phyloP scores from a whole-genome alignment of 2,113 vertebrate genomes.

The Hydrochoerus hydrochaeris region DNA sequence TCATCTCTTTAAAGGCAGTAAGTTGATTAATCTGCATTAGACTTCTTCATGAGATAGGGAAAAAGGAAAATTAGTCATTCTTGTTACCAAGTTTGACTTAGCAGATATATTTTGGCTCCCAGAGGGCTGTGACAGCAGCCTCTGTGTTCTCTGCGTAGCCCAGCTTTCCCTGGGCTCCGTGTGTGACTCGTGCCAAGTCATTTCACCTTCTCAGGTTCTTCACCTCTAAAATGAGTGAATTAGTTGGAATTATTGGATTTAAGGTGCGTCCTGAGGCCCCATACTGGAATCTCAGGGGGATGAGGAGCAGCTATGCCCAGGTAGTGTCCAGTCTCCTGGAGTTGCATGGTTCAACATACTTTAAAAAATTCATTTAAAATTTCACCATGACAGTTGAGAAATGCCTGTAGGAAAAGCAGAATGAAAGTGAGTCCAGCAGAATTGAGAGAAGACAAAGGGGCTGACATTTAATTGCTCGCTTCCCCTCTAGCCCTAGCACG shows the following conservation, averaged over 20 bases:
- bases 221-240: neutral
- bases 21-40: neutral
- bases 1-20: neutral
- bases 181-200: slow-evolving; percentile 9
- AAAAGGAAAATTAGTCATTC: neutral
- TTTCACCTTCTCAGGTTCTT: neutral
- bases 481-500: fast-evolving
- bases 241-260: slow-evolving; percentile 1
- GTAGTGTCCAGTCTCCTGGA: neutral
- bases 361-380: slow-evolving; percentile 19
- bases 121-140: neutral
- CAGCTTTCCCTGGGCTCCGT: neutral
- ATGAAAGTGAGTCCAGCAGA: neutral
- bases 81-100: neutral
- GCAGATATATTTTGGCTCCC: neutral
- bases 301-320: neutral
- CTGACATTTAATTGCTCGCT: neutral
- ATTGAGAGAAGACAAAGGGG: neutral
- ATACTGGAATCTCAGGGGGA: neutral
- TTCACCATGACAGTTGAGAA: slow-evolving; percentile 18
- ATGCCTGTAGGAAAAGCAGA: neutral
- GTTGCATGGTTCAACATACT: neutral
- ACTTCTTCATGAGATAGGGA: neutral
- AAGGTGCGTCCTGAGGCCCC: neutral
- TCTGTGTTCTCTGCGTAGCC: too few species aligned